Percentiles rank a stretch among this genome's conserved stretches.
Evolutionary conservation across 1,140 invertebrate genomes (phyloP).

Genomic region (Brachionus paranguensis): DNA sequence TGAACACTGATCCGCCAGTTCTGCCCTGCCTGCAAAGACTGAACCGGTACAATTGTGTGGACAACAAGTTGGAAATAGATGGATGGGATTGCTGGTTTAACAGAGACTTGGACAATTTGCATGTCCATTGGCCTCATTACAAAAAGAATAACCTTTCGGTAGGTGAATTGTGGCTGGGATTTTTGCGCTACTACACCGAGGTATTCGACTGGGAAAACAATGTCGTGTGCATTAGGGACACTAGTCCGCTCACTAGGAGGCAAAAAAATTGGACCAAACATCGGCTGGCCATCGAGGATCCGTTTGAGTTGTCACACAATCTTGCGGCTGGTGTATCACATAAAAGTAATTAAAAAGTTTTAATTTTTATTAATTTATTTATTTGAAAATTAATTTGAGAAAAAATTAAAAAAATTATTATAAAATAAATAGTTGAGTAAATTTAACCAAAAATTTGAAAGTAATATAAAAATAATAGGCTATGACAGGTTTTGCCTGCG

Average conservation of each 20-base stretch:
- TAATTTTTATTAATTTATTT: background rate
- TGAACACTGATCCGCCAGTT: conserved; percentile 60
- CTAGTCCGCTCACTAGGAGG: conserved; percentile 55
- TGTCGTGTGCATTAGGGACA: conserved; percentile 60
- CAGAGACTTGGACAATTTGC: conserved; percentile 50
- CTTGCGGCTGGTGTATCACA: conserved; percentile 60
- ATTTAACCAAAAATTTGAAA: too few relatives aligned
- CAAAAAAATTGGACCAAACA: conserved; percentile 62
- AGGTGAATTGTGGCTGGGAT: conserved; percentile 60
- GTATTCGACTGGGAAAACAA: conserved; percentile 59
- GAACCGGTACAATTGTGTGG: conserved; percentile 34
- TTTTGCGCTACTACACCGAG: conserved; percentile 61
- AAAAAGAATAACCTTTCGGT: conserved; percentile 57
- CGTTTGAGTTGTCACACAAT: conserved; percentile 62
- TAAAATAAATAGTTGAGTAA: too few relatives aligned
- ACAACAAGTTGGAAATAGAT: conserved; percentile 52
- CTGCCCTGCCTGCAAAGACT: conserved; percentile 60
- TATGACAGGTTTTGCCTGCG: too few relatives aligned
- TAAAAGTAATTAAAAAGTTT: conserved; percentile 57
- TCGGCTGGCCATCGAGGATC: conserved; percentile 63
- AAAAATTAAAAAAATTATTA: too few relatives aligned
- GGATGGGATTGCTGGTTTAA: conserved; percentile 59
- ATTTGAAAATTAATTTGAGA: too few relatives aligned
- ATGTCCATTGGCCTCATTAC: conserved; percentile 55
- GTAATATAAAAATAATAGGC: too few relatives aligned